Percentiles rank a stretch among this genome's conserved stretches.
Evolutionary conservation across 2,113 vertebrate genomes (phyloP).

Genomic region (Tragelaphus imberbis): DNA sequence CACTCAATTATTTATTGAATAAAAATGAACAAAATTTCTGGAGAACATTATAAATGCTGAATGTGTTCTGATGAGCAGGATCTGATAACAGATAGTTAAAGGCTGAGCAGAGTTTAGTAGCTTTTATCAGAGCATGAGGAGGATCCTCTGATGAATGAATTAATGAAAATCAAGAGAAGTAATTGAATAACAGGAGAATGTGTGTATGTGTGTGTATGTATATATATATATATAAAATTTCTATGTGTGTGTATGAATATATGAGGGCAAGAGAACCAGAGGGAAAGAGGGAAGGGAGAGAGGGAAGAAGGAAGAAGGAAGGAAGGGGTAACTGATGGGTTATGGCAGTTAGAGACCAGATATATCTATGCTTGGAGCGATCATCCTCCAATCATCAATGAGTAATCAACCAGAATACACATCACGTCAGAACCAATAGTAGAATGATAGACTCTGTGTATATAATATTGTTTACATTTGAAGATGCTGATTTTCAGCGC

Average conservation of each 20-base stretch:
- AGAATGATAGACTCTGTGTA: not conserved
- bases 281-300: not conserved
- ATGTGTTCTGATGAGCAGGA: not conserved
- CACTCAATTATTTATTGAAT: conserved; percentile 11
- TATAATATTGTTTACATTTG: not conserved
- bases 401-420: not conserved
- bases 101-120: not conserved
- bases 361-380: not conserved
- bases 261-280: not conserved
- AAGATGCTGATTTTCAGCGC: not conserved
- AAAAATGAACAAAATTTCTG: not conserved
- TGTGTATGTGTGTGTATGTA: not conserved
- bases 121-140: conserved; percentile 11
- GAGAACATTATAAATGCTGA: not conserved
- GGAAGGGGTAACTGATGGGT: not conserved
- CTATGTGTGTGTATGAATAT: not conserved
- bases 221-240: not conserved
- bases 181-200: not conserved
- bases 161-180: not conserved
- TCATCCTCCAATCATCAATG: not conserved
- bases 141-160: not conserved
- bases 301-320: not conserved
- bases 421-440: not conserved
- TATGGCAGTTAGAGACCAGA: not conserved
- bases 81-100: not conserved